Evolutionary conservation across 2,888 invertebrate genomes (phyloP), one percentile per base, ranked within the genome.

Genomic region (Apamea monoglypha): DNA sequence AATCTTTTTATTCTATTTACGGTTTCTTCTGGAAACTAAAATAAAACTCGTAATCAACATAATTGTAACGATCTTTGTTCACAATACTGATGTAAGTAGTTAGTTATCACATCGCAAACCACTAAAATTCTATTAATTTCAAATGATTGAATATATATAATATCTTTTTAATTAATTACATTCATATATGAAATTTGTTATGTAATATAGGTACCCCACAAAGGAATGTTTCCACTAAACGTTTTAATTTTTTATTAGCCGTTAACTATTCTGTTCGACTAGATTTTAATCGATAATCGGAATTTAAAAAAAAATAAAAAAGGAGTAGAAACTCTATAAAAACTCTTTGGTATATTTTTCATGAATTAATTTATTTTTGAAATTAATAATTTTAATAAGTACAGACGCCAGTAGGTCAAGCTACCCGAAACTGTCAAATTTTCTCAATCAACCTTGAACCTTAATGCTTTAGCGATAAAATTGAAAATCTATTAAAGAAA

Each of bases 81-180:
- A 94, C 94, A 95, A 95, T 95, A 95, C 94, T 95, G 95, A n/a
- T n/a, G 91, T 44, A 44, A 10, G 44, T 91, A 92, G 88, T 91
- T 86, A 84, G 88, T 87, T 87, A 87, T 87, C 88, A 90, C 87
- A 89, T 87, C 81, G 83, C 83, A 87, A 89, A 88, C 89, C 86
- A 69, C 88, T 92, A 92, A 92, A 89, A 88, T 85, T 88, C 86
- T 89, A 90, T 80, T 70, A 84, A 83, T 82, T 88, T 89, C 66
- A 83, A 86, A 81, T 84, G 18, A 85, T 81, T 80, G 69, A 83
- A 87, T 86, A 86, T 47, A 85, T 81, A n/a, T n/a, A n/a, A n/a
- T n/a, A 79, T 82, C 47, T 83, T 83, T 80, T 84, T 80, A 59
- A 84, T 82, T 84, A 84, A 83, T 83, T 78, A 89, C 81, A 79